Evolutionary conservation across 2,797 vertebrate genomes (phyloP).

Genomic region (Pangasius macronema): DNA sequence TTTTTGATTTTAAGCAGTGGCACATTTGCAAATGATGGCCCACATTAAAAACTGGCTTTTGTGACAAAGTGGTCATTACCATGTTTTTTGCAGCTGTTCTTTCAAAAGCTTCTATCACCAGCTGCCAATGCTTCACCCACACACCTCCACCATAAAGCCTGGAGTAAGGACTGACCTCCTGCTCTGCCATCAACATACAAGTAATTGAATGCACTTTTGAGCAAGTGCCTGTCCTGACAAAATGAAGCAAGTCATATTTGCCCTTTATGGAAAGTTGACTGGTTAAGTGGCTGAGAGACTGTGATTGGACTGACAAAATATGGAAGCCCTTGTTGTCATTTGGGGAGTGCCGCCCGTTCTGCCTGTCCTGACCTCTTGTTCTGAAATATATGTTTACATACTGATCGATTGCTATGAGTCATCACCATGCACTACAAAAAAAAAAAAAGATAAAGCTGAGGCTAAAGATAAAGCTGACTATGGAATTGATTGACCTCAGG

Average conservation of each 20-base stretch:
- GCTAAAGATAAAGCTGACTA: slow-evolving; percentile 65
- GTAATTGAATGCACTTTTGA: slow-evolving; percentile 67
- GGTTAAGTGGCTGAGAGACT: slow-evolving; percentile 40
- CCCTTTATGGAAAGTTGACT: slow-evolving; percentile 60
- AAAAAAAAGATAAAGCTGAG: slow-evolving; percentile 34
- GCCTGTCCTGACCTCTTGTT: slow-evolving; percentile 48
- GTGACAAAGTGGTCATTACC: slow-evolving; percentile 68
- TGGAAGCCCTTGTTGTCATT: slow-evolving; percentile 50
- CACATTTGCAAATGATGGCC: slow-evolving; percentile 70
- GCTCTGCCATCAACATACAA: slow-evolving; percentile 67
- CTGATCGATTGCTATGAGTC: slow-evolving; percentile 66
- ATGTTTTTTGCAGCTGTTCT: slow-evolving; percentile 67
- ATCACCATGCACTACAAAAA: slow-evolving; percentile 58
- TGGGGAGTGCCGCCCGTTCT: slow-evolving; percentile 46
- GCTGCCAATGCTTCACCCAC: slow-evolving; percentile 53
- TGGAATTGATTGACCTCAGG: slow-evolving; percentile 73
- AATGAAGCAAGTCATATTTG: slow-evolving; percentile 67
- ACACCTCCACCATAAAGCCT: slow-evolving; percentile 15
- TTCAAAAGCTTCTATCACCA: slow-evolving; percentile 63
- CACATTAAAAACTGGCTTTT: slow-evolving; percentile 64
- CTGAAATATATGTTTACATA: slow-evolving; percentile 68
- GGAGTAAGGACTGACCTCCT: slow-evolving; percentile 56
- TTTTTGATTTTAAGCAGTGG: slow-evolving; percentile 71
- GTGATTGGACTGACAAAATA: slow-evolving; percentile 51
- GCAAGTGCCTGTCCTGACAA: slow-evolving; percentile 68